Percentiles rank a stretch among this genome's conserved stretches.
These are phyloP conservation scores for Chaenocephalus aceratus DNA, from an alignment of 2,113 vertebrate species.

Conservation along the genomic window DNA sequence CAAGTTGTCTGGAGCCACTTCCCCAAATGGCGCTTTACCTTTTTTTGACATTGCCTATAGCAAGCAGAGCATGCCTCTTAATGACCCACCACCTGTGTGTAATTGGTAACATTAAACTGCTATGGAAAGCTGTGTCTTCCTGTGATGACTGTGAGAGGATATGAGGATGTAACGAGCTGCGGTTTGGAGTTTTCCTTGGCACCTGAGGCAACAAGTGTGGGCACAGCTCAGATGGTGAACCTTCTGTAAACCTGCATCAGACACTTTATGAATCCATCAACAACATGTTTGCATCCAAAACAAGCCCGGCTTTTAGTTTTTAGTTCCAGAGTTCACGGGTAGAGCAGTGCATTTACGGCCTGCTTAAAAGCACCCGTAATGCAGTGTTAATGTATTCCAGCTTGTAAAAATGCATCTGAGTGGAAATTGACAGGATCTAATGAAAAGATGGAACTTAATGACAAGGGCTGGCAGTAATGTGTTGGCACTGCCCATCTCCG, in stretches of 20 bases:
- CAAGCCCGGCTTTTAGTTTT: slow-evolving; percentile 66
- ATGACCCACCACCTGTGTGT: slow-evolving; percentile 62
- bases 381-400: slow-evolving; percentile 73
- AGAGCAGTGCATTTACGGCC: slow-evolving; percentile 57
- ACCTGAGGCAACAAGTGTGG: slow-evolving; percentile 39
- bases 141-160: slow-evolving; percentile 51
- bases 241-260: slow-evolving; percentile 56
- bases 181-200: slow-evolving; percentile 61
- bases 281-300: slow-evolving; percentile 65
- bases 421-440: slow-evolving; percentile 72
- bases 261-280: slow-evolving; percentile 76
- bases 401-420: slow-evolving; percentile 67
- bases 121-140: slow-evolving; percentile 51
- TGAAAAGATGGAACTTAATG: slow-evolving; percentile 66
- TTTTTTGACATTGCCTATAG: slow-evolving; percentile 32
- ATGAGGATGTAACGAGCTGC: slow-evolving; percentile 61
- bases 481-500: slow-evolving; percentile 33
- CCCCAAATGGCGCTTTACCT: slow-evolving; percentile 34
- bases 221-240: slow-evolving; percentile 66
- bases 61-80: slow-evolving; percentile 46
- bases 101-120: slow-evolving; percentile 64
- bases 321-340: slow-evolving; percentile 61
- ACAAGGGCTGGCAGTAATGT: slow-evolving; percentile 44
- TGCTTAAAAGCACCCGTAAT: slow-evolving; percentile 59
- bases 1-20: slow-evolving; percentile 63